These are phyloP conservation scores for Drosophila limbata DNA, from an alignment of 2,888 invertebrate genomes.

Conservation along the genomic window DNA sequence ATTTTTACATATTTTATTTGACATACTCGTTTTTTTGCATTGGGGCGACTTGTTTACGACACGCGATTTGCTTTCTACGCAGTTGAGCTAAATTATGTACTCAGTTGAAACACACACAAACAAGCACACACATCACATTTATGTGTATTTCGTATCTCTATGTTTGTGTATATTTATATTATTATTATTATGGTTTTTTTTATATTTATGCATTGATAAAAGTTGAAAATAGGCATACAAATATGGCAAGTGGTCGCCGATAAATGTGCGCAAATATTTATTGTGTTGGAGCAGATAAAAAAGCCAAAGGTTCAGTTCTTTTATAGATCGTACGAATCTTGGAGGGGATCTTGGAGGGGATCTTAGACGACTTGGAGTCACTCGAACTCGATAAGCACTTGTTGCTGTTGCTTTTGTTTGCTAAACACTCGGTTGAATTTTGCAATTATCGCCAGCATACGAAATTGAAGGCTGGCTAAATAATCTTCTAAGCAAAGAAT, in stretches of 20 bases:
- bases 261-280: slow-evolving; percentile 55
- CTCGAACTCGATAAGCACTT: slow-evolving; percentile 26
- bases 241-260: slow-evolving; percentile 55
- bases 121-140: background rate
- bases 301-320: background rate
- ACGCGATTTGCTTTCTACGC: slow-evolving; percentile 74
- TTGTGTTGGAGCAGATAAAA: slow-evolving; percentile 20
- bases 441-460: slow-evolving; percentile 37
- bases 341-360: background rate
- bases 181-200: slow-evolving; percentile 39
- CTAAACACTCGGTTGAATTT: slow-evolving; percentile 29
- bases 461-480: slow-evolving; percentile 19
- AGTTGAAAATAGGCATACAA: slow-evolving; percentile 56
- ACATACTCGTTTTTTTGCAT: slow-evolving; percentile 44
- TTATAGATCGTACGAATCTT: slow-evolving; percentile 9
- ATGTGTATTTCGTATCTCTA: background rate
- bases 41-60: slow-evolving; percentile 66
- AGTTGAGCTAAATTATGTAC: slow-evolving; percentile 66
- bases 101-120: slow-evolving; percentile 2
- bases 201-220: slow-evolving; percentile 63
- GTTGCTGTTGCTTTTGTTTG: slow-evolving; percentile 19
- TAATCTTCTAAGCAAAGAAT: slow-evolving; percentile 31
- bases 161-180: slow-evolving; percentile 37
- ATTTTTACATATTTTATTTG: slow-evolving; percentile 67
- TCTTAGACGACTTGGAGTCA: background rate